Evolutionary conservation across 2,113 vertebrate species (phyloP).

Genomic region (Paramisgurnus dabryanus): DNA sequence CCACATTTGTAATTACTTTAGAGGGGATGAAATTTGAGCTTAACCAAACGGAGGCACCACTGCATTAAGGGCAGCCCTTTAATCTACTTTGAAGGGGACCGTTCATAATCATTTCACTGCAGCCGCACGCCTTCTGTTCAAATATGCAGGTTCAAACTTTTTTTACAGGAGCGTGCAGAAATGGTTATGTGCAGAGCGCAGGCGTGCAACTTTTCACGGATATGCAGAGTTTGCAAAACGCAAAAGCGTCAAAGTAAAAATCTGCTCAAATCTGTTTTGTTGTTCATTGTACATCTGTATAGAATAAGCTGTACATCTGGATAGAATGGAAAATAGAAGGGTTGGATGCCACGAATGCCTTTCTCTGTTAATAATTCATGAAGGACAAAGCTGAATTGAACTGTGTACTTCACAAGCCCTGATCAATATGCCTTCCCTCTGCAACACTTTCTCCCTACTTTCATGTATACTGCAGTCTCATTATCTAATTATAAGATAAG

Average conservation of each 20-base stretch:
- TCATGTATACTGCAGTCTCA: background rate
- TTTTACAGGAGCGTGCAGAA: background rate
- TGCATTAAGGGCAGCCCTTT: slow-evolving; percentile 32
- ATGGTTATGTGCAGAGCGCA: background rate
- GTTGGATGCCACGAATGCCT: slow-evolving; percentile 54
- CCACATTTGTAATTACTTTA: slow-evolving; percentile 49
- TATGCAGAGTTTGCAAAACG: background rate
- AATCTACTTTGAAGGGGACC: slow-evolving; percentile 32
- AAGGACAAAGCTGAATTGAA: background rate
- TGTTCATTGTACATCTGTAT: slow-evolving; percentile 13
- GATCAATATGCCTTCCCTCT: background rate
- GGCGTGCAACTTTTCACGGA: background rate
- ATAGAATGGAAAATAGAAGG: slow-evolving; percentile 64
- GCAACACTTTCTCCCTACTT: background rate
- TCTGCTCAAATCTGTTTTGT: background rate
- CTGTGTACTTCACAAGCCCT: background rate
- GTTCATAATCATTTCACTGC: slow-evolving; percentile 11
- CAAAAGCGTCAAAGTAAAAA: slow-evolving; percentile 13
- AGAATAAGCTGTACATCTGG: slow-evolving; percentile 59
- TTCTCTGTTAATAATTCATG: slow-evolving; percentile 44
- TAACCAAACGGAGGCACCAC: slow-evolving; percentile 34
- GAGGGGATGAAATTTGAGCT: slow-evolving; percentile 38
- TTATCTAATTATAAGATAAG: too few relatives aligned
- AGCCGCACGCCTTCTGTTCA: background rate
- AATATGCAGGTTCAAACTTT: background rate